Base-by-base conservation (phyloP, 2,113 vertebrate genomes). In the Vireo altiloquus region DNA sequence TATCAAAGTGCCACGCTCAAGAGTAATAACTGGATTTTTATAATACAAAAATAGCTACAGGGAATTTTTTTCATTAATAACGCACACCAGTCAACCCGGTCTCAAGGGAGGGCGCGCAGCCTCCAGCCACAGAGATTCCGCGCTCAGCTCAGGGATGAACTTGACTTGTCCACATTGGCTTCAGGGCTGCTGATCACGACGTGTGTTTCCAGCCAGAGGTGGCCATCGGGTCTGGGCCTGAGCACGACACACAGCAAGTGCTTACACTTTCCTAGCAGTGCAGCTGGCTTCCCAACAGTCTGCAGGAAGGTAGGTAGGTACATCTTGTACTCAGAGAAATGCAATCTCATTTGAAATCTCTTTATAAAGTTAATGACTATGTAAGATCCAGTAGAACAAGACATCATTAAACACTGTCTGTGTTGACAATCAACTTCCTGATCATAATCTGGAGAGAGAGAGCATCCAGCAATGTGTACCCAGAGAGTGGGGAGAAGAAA, bases 321-420 rank as follows among this genome's bases (percentile, higher is more conserved):
- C 44, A 21, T 42, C 89, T 80, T 2, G 9, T 77, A 21, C 77
- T 66, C 60, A 13, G 59, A 81, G 60, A 92, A 63, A 53, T 14
- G 40, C 46, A 81, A 92, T 91, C 92, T 60, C 60, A 13, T 11
- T 78, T 82, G 74, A 87, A 92, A 92, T 94, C 92, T 96, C 87
- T 81, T 81, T 82, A 50, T 91, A 31, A 81, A 91, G 81, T 87
- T 91, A 92, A 89, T 89, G 90, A 60, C 91, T 94, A 7, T 74
- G 68, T 78, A 59, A 81, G 72, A 95, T 87, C 52, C 72, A 87
- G 81, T 42, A 92, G 90, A 95, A 89, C 76, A 83, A 91, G 93
- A 42, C 81, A 92, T 75, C 69, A 47, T 96, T 84, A 94, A 94
- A 91, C 65, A 42, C 68, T 25, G 74, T 74, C 92, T 89, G 35